Evolutionary conservation across 2,888 invertebrate species (phyloP), one percentile per base, ranked within the genome.

Genomic region (Heliconius hortense): DNA sequence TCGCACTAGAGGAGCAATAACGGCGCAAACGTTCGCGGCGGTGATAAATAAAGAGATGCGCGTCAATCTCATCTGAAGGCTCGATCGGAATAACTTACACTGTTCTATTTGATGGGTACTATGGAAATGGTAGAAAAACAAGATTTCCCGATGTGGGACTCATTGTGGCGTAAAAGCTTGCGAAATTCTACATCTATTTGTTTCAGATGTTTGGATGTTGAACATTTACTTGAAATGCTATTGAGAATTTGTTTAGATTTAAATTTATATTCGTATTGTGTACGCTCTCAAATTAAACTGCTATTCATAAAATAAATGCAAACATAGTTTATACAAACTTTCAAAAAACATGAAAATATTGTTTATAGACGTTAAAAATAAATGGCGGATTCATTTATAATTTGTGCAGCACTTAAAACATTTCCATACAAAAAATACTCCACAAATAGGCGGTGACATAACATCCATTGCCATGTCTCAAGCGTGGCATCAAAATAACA

Each of bases 1-100:
- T 84, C 85, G 90, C 89, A 86, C 83, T 75, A 83, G 83, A 83
- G 83, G 80, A 82, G 84, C 84, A 83, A 87, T 89, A 89, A 89
- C 88, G 84, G 82, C 84, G 81, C 87, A 84, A 84, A 84, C 80
- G 81, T 80, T 82, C 81, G 81, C 71, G 73, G 82, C 82, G 82
- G 82, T 82, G 81, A 86, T 86, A 87, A 86, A 87, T 86, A 86
- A 70, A 76, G 64, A 86, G 85, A 86, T 82, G 82, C 82, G 81
- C 79, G 77, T 78, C 79, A 75, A 79, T 79, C 78, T 79, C 77
- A 74, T 77, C 77, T 68, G 67, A 71, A 74, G 60, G 56, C 73
- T 35, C 74, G 74, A 77, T 74, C 72, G 75, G 75, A 77, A 78
- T 78, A 75, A 76, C 74, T 78, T 74, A 75, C 66, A 70, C 69